A percentile compares a stretch with the other conserved stretches of the same genome.
These are phyloP conservation scores for Girardinus metallicus DNA, from an alignment of 2,797 vertebrate genomes.

Conservation along the genomic window DNA sequence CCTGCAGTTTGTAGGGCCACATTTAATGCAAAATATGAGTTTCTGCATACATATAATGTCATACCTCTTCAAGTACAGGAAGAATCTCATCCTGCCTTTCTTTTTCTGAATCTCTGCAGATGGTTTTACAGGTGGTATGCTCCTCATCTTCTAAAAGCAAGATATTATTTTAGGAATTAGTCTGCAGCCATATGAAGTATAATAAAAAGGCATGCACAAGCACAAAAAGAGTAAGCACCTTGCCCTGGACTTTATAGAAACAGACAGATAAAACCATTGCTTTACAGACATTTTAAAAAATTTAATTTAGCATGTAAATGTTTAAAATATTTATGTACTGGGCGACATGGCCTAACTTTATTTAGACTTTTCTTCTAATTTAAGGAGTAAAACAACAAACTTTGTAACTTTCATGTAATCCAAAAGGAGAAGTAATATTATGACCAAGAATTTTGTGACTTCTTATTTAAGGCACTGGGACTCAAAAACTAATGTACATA, in stretches of 20 bases:
- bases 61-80: slow-evolving; percentile 55
- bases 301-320: background rate
- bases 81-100: slow-evolving; percentile 43
- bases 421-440: background rate
- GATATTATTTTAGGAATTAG: background rate
- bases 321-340: background rate
- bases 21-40: background rate
- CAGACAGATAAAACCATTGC: background rate
- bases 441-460: background rate
- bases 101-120: slow-evolving; percentile 14
- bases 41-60: background rate
- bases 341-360: background rate
- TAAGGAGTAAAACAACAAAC: background rate
- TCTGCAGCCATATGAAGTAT: background rate
- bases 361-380: background rate
- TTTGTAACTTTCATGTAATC: background rate
- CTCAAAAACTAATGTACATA: background rate
- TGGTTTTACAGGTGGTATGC: slow-evolving; percentile 17
- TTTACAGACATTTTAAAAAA: background rate
- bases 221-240: background rate
- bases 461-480: background rate
- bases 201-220: background rate
- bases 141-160: slow-evolving; percentile 58
- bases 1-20: background rate
- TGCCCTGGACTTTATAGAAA: background rate